Evolutionary conservation across 2,797 vertebrate genomes (phyloP).

Genomic region (Phataginus tricuspis): DNA sequence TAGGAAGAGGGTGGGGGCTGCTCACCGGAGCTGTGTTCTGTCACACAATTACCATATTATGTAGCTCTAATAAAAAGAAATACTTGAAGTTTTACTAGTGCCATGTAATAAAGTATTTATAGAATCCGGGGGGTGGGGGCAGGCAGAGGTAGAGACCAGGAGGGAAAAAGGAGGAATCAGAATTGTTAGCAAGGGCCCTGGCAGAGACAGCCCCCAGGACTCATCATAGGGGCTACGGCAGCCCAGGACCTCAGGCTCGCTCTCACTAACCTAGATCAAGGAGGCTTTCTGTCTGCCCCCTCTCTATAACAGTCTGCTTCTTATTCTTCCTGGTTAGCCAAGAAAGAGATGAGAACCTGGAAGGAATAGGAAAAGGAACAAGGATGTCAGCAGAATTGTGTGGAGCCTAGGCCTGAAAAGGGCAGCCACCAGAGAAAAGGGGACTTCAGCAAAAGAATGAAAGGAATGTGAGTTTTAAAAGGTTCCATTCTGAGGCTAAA

Average conservation of each 20-base stretch:
- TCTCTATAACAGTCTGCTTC: background rate
- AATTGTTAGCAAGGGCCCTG: slow-evolving; percentile 47
- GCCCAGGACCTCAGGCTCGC: background rate
- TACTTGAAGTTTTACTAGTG: slow-evolving; percentile 88
- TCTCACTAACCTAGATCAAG: background rate
- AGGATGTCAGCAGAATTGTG: background rate
- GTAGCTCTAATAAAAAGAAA: slow-evolving; percentile 87
- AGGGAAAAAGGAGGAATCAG: background rate
- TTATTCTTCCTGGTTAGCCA: slow-evolving; percentile 28
- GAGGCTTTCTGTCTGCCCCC: background rate
- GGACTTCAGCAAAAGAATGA: background rate
- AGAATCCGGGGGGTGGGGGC: slow-evolving; percentile 74
- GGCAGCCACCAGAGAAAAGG: background rate
- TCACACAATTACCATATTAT: slow-evolving; percentile 89
- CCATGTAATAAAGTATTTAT: slow-evolving; percentile 91
- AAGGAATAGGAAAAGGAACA: background rate
- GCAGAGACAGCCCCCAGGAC: slow-evolving; percentile 20
- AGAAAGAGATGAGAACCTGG: background rate
- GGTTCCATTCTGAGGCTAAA: background rate
- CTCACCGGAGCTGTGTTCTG: slow-evolving; percentile 84
- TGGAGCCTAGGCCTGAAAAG: background rate
- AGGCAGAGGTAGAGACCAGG: slow-evolving; percentile 5
- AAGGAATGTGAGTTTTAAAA: background rate
- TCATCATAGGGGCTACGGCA: background rate
- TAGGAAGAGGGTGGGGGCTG: slow-evolving; percentile 78